Conservation (phyloP, 2,797 vertebrate genomes). For the Enteromius unitaeniatus region DNA sequence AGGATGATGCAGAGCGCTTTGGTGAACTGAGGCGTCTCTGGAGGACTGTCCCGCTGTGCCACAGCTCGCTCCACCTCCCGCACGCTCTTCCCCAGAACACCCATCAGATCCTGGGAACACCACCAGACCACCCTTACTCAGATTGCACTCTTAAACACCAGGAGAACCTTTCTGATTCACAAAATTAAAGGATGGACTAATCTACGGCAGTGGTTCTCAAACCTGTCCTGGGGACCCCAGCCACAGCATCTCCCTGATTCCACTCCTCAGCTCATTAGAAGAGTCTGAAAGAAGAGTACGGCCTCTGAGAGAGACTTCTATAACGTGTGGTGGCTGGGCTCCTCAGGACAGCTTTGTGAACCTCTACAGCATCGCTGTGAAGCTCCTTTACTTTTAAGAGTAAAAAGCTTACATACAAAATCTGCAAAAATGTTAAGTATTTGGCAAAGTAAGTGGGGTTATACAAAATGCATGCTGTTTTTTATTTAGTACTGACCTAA, state of each 20-base stretch:
- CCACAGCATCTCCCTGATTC: no score
- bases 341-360: no score
- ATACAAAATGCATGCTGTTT: neutral
- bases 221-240: no score
- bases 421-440: neutral
- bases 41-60: conserved; percentile 85
- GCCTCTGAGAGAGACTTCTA: no score
- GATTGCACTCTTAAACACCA: neutral
- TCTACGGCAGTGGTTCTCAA: neutral
- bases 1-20: conserved; percentile 94
- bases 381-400: neutral
- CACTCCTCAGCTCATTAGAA: no score
- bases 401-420: neutral
- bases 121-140: neutral
- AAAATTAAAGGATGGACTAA: no score
- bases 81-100: conserved; percentile 90
- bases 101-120: conserved; percentile 85
- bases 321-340: no score
- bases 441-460: neutral
- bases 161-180: neutral
- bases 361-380: neutral
- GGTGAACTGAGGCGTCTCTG: conserved; percentile 89
- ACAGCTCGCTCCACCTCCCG: conserved; percentile 92
- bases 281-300: no score
- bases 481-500: neutral